Evolutionary conservation across 2,113 vertebrate genomes (phyloP).

Genomic region (Callorhinus ursinus): DNA sequence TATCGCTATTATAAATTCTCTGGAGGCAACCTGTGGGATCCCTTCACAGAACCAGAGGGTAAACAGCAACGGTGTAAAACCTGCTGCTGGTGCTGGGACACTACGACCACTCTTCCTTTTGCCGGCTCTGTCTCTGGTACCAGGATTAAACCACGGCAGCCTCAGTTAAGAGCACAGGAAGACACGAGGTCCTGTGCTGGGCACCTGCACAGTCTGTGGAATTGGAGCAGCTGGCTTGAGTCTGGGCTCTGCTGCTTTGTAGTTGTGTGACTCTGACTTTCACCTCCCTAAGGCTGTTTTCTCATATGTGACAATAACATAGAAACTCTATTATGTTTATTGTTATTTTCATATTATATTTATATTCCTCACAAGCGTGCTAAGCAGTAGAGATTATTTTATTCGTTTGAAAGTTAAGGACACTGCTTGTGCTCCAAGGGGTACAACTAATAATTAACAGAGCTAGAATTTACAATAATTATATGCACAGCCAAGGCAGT

Average conservation of each 20-base stretch:
- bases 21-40: not conserved
- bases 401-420: not conserved
- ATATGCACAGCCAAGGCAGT: not conserved
- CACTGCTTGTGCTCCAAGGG: not conserved
- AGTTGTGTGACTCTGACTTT: not conserved
- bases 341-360: not conserved
- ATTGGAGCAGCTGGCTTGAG: not conserved
- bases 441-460: not conserved
- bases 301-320: not conserved
- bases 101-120: too few relatives aligned
- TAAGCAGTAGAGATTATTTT: not conserved
- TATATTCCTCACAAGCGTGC: not conserved
- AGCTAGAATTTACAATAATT: not conserved
- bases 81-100: not conserved
- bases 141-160: not conserved
- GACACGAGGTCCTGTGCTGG: fast-evolving
- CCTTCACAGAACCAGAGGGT: not conserved
- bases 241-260: not conserved
- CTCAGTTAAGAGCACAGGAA: not conserved
- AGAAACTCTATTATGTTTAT: not conserved
- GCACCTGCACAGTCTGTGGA: not conserved
- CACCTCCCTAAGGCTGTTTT: not conserved
- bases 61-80: not conserved
- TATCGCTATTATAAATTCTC: not conserved
- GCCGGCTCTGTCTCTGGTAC: not conserved